phyloP scores from a whole-genome alignment of 2,888 invertebrate genomes.

The Ochropleura plecta region DNA sequence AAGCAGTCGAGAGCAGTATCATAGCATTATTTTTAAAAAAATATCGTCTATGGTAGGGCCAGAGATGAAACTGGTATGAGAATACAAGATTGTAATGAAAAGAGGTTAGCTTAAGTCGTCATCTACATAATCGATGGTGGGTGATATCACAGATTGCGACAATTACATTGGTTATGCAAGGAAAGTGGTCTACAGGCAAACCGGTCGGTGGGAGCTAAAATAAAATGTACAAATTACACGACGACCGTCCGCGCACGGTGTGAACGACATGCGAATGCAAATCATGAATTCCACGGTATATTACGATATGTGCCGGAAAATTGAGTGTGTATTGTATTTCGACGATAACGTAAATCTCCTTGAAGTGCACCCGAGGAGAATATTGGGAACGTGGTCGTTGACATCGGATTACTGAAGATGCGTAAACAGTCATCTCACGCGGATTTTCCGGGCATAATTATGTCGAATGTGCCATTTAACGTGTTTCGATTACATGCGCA shows the following conservation, averaged over 20 bases:
- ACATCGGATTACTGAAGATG: background rate
- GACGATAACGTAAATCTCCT: constrained; percentile 21
- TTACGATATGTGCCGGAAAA: constrained; percentile 57
- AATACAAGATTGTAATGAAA: constrained; percentile 30
- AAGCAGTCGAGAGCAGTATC: background rate
- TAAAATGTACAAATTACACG: constrained; percentile 56
- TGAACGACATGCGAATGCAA: constrained; percentile 68
- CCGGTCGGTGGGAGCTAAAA: constrained; percentile 67
- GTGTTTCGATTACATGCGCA: constrained; percentile 26
- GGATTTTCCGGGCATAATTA: constrained; percentile 2
- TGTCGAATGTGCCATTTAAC: constrained; percentile 1
- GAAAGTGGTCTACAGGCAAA: constrained; percentile 63
- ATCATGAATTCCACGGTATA: constrained; percentile 55
- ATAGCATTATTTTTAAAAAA: background rate
- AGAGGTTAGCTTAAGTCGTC: constrained; percentile 26
- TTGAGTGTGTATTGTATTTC: constrained; percentile 51
- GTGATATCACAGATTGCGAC: constrained; percentile 62
- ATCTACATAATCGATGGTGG: constrained; percentile 51
- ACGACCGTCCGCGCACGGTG: constrained; percentile 45
- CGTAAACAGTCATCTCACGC: background rate
- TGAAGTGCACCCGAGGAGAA: constrained; percentile 23
- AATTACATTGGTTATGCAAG: constrained; percentile 74
- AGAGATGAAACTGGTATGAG: constrained; percentile 8
- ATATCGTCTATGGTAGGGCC: background rate
- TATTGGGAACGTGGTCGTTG: constrained; percentile 16